Percentiles rank a stretch among this genome's conserved stretches.
These are phyloP conservation scores for Drosophila chauvacae DNA, from an alignment of 1,140 invertebrate species.

Conservation along the genomic window DNA sequence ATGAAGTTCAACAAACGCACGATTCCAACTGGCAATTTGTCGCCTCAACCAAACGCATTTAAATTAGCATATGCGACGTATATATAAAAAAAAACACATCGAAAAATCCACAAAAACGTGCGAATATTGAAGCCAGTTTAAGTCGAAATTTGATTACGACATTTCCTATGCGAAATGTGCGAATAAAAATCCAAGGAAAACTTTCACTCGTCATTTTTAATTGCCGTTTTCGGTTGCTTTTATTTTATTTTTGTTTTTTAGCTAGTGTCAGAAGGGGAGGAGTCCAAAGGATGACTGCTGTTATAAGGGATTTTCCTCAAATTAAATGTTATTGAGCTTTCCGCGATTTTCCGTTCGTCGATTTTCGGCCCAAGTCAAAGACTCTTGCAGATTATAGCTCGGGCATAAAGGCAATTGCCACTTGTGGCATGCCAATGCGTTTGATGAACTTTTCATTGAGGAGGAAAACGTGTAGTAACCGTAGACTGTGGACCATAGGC, in stretches of 20 bases:
- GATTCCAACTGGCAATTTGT: slow-evolving; percentile 71
- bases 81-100: slow-evolving; percentile 4
- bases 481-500: slow-evolving; percentile 1
- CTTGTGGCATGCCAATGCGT: slow-evolving; percentile 60
- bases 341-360: slow-evolving; percentile 21
- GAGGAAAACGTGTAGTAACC: slow-evolving; percentile 52
- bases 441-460: slow-evolving; percentile 72
- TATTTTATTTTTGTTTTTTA: not conserved
- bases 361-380: slow-evolving; percentile 23
- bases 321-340: slow-evolving; percentile 55
- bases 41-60: slow-evolving; percentile 65
- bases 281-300: slow-evolving; percentile 33
- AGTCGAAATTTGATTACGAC: slow-evolving; percentile 59
- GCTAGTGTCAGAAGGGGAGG: slow-evolving; percentile 24
- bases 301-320: slow-evolving; percentile 29
- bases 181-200: slow-evolving; percentile 50
- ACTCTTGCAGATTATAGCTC: slow-evolving; percentile 29
- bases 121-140: slow-evolving; percentile 66
- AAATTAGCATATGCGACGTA: slow-evolving; percentile 56
- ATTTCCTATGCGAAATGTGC: slow-evolving; percentile 52
- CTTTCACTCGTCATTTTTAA: slow-evolving; percentile 73
- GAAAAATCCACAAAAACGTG: slow-evolving; percentile 48
- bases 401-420: slow-evolving; percentile 32
- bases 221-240: slow-evolving; percentile 42
- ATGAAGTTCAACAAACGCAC: slow-evolving; percentile 74